phyloP scores from a whole-genome alignment of 2,888 invertebrate genomes.

The Cabera pusaria region DNA sequence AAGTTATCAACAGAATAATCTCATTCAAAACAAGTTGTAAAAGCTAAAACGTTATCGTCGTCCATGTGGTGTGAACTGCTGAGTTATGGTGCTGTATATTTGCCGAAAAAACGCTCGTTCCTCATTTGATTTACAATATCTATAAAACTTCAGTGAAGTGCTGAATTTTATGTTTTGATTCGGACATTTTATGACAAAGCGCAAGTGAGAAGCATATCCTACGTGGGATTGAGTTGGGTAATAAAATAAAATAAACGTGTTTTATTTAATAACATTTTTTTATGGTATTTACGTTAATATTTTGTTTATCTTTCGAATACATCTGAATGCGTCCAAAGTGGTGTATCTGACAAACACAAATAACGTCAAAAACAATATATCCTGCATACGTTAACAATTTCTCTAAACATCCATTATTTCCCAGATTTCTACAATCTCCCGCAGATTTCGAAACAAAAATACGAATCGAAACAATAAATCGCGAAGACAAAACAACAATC shows the following conservation, averaged over 20 bases:
- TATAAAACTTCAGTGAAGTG: constrained; percentile 9
- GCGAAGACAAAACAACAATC: constrained; percentile 57
- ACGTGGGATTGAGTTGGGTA: too few species aligned
- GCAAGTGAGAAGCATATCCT: too few species aligned
- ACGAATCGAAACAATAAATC: constrained; percentile 62
- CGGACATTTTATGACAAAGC: constrained; percentile 5
- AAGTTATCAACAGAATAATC: constrained; percentile 6
- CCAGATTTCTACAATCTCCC: constrained; percentile 25
- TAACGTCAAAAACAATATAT: too few species aligned
- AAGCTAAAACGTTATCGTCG: background rate
- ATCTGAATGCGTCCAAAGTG: too few species aligned
- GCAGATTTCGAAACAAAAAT: constrained; percentile 38
- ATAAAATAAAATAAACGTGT: too few species aligned
- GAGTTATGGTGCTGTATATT: constrained; percentile 7
- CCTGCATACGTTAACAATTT: constrained; percentile 2
- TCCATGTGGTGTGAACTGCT: constrained; percentile 2
- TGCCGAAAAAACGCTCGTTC: constrained; percentile 3
- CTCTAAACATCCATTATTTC: constrained; percentile 3
- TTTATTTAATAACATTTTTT: background rate
- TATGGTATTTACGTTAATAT: background rate
- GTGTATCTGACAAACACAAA: too few species aligned
- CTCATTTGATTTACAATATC: constrained; percentile 6
- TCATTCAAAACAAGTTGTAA: constrained; percentile 7
- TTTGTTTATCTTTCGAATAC: background rate
- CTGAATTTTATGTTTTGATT: constrained; percentile 12